Evolutionary conservation across 2,797 vertebrate genomes (phyloP).

Genomic region (Psittacula echo): DNA sequence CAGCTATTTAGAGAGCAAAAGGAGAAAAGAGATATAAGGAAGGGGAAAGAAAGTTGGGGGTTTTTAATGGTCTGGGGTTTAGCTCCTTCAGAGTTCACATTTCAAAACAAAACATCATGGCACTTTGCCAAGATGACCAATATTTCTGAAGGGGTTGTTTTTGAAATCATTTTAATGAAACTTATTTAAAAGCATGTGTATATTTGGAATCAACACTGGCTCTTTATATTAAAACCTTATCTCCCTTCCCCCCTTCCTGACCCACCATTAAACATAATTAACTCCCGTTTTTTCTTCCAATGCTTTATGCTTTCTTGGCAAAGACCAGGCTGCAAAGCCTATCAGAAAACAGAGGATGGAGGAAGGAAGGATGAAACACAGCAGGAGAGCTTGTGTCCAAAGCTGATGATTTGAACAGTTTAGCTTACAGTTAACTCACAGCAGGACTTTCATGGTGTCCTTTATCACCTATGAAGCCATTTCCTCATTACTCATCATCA

Average conservation of each 20-base stretch:
- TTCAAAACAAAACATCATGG: not conserved
- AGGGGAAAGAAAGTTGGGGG: fast-evolving
- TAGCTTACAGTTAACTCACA: slow-evolving; percentile 53
- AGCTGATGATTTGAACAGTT: slow-evolving; percentile 35
- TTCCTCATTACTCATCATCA: slow-evolving; percentile 44
- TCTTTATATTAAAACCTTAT: slow-evolving; percentile 15
- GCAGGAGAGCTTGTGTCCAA: not conserved
- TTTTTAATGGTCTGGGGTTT: not conserved
- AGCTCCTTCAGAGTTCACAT: not conserved
- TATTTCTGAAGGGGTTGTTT: not conserved
- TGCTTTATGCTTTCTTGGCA: slow-evolving; percentile 33
- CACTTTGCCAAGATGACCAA: not conserved
- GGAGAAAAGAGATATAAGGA: not conserved
- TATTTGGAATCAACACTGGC: not conserved
- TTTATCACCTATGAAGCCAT: slow-evolving; percentile 56
- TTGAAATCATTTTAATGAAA: not conserved
- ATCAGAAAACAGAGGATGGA: slow-evolving; percentile 32
- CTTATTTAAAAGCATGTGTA: not conserved
- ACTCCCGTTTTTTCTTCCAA: slow-evolving; percentile 29
- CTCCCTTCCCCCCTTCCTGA: slow-evolving; percentile 9
- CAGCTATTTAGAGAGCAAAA: not conserved
- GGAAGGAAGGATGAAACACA: slow-evolving; percentile 40
- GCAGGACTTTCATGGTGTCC: slow-evolving; percentile 26
- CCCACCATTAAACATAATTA: slow-evolving; percentile 28
- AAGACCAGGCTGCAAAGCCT: slow-evolving; percentile 20